Base-by-base conservation (phyloP, 2,113 vertebrate genomes). In the Hippocampus zosterae region DNA sequence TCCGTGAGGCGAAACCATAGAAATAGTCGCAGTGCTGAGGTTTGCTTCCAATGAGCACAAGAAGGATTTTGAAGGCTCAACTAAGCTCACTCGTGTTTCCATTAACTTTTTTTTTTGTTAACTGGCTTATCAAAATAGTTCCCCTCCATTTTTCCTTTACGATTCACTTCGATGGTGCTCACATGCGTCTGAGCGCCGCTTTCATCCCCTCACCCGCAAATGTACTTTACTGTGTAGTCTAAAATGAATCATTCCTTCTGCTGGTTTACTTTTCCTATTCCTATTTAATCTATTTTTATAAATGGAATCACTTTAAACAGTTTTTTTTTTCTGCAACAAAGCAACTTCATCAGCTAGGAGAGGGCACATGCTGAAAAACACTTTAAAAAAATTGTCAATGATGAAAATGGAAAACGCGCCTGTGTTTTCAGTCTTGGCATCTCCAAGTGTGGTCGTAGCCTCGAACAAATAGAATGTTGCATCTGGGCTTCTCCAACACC, bases 11-110 rank as follows among this genome's bases (percentile, higher is more conserved):
- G n/a, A 13, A 52, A 52, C 65, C 44, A n/a, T 50, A 66, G 33
- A 63, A 68, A 78, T 40, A 70, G 64, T 71, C 70, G 73, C 73
- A 67, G 48, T 56, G 44, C 19, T 52, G 63, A 73, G 48, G n/a
- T 37, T 61, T 5, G 42, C 48, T 69, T 65, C 50, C 25, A 27
- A 44, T 65, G 53, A 65, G 53, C 65, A 60, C 62, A 60, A 7
- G 72, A 56, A 71, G 71, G 74, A 71, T 63, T 75, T 64, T 65
- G 25, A 61, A 9, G 19, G 50, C 80, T 75, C 11, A 62, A 29
- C 41, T 55, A 40, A 60, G 69, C 57, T 71, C 29, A 64, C 65
- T 59, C 70, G 16, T 40, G 59, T 61, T 42, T 18, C 15, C 23
- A 46, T 76, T 77, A 79, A 60, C 71, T 63, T 81, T 78, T 69